Evolutionary conservation across 2,797 vertebrate species (phyloP).

Genomic region (Malacoraja senta): DNA sequence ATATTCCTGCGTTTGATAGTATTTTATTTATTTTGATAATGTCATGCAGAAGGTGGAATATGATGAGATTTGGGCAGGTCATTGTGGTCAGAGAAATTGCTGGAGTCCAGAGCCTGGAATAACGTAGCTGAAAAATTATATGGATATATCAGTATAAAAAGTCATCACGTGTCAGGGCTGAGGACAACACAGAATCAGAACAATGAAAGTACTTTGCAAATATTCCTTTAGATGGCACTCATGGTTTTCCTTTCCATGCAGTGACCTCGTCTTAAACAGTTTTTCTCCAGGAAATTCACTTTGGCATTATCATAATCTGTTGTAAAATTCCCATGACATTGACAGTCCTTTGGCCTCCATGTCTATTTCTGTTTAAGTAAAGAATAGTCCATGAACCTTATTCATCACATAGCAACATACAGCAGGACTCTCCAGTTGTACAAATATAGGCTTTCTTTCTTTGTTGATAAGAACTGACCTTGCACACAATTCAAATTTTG

Average conservation of each 20-base stretch:
- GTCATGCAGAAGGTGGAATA: not conserved
- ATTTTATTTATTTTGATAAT: not conserved
- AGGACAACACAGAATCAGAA: not conserved
- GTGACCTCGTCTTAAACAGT: conserved; percentile 18
- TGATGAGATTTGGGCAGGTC: not conserved
- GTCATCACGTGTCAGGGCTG: not conserved
- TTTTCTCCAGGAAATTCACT: conserved; percentile 28
- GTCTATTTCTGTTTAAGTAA: conserved; percentile 18
- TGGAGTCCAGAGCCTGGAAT: not conserved
- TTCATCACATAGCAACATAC: not conserved
- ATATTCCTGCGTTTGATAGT: not conserved
- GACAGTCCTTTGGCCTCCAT: not conserved
- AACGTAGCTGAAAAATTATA: not conserved
- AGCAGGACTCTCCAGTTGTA: not conserved
- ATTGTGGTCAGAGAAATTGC: not conserved
- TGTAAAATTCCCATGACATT: conserved; percentile 31
- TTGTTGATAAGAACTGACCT: not conserved
- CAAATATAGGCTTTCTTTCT: conserved; percentile 2
- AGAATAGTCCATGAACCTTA: not conserved
- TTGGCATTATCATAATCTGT: conserved; percentile 16
- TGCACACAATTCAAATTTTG: not conserved
- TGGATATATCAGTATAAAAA: not conserved
- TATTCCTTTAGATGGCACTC: conserved; percentile 15
- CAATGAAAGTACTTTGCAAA: not conserved
- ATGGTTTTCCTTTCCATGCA: not conserved